These are phyloP conservation scores for Lypha dubia DNA, from an alignment of 2,888 invertebrate species.

Conservation along the genomic window DNA sequence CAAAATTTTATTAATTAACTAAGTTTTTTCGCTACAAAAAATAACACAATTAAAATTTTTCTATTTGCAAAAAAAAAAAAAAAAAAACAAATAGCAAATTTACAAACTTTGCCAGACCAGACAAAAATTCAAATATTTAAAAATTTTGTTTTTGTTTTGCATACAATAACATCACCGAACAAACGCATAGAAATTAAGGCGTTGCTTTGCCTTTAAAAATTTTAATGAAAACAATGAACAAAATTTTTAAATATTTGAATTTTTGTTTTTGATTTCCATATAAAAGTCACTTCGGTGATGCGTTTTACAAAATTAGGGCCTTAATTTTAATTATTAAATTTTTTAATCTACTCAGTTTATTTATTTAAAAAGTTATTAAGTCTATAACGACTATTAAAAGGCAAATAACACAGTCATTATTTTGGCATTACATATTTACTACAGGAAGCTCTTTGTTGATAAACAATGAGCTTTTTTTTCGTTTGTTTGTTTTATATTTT, in stretches of 20 bases:
- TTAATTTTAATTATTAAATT: too few species aligned
- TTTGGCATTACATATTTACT: background rate
- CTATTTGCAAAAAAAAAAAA: background rate
- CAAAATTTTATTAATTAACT: too few species aligned
- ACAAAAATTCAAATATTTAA: background rate
- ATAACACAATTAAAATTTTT: constrained; percentile 20
- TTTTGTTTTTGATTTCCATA: too few species aligned
- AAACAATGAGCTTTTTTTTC: too few species aligned
- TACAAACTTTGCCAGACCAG: background rate
- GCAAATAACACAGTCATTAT: constrained; percentile 36
- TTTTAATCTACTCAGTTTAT: background rate
- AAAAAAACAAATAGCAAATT: background rate
- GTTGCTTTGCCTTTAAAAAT: too few species aligned
- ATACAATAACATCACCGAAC: too few species aligned
- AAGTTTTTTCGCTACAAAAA: too few species aligned
- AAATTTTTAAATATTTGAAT: too few species aligned
- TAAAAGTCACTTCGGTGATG: too few species aligned
- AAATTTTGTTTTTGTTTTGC: background rate
- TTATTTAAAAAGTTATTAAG: constrained; percentile 29
- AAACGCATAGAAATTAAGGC: too few species aligned
- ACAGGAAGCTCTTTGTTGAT: background rate
- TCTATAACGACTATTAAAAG: constrained; percentile 26
- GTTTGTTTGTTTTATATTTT: constrained; percentile 16
- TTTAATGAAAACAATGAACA: too few species aligned
- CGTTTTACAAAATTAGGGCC: too few species aligned